Conservation (phyloP, 1,140 invertebrate species). For the Pachyrhynchus sulphureomaculatus region DNA sequence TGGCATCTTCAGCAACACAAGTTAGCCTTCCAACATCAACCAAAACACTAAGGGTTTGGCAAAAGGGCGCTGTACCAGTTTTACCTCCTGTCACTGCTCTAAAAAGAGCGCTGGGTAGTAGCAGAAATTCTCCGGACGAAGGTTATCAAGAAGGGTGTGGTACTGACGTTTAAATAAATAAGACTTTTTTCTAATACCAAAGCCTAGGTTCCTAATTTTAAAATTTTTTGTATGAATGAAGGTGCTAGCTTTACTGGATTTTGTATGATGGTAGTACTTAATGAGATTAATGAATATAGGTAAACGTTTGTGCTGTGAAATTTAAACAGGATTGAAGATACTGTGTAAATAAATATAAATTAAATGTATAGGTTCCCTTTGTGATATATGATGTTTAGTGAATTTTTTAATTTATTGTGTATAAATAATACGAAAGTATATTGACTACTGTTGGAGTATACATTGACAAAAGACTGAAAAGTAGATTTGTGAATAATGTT, state of each 20-base stretch:
- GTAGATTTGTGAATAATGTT: not conserved
- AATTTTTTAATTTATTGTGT: constrained; percentile 24
- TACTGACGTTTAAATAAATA: constrained; percentile 75
- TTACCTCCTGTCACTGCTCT: constrained; percentile 77
- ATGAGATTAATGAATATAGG: not conserved
- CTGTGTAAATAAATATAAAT: constrained; percentile 8
- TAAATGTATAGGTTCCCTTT: constrained; percentile 15
- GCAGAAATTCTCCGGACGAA: constrained; percentile 83
- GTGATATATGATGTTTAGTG: constrained; percentile 26
- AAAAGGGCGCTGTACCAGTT: constrained; percentile 77
- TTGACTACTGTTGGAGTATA: constrained; percentile 37
- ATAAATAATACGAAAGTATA: not conserved
- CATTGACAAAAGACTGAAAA: constrained; percentile 43
- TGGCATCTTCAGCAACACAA: constrained; percentile 42
- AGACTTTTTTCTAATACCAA: constrained; percentile 35
- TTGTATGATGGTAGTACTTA: constrained; percentile 2
- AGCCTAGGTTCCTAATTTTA: constrained; percentile 43
- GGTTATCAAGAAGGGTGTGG: constrained; percentile 90
- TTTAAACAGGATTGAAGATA: constrained; percentile 8
- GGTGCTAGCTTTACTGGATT: constrained; percentile 12
- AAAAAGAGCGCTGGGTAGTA: constrained; percentile 76
- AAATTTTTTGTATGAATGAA: constrained; percentile 5
- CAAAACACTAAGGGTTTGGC: constrained; percentile 81
- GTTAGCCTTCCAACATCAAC: constrained; percentile 57
- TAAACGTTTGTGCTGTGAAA: constrained; percentile 35